These are phyloP conservation scores for Strix aluco DNA, from an alignment of 2,113 vertebrate genomes.

Conservation along the genomic window DNA sequence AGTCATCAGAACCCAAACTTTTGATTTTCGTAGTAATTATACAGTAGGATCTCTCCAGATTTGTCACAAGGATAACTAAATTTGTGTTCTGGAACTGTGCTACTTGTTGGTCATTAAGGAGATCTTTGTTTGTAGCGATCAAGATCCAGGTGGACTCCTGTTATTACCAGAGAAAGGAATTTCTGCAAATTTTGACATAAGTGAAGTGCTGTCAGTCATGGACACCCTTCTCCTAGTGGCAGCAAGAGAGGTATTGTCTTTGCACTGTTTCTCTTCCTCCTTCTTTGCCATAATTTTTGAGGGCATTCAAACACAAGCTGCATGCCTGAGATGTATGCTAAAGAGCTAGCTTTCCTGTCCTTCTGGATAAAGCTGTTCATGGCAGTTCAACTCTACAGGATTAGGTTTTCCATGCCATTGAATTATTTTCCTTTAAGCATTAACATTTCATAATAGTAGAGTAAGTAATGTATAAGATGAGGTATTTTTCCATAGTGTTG, in stretches of 20 bases:
- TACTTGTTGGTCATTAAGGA: neutral
- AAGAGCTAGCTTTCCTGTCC: neutral
- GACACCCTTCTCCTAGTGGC: slow-evolving; percentile 88
- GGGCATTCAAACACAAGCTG: neutral
- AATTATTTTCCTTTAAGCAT: neutral
- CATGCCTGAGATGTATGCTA: neutral
- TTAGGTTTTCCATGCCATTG: neutral
- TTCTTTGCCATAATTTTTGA: neutral
- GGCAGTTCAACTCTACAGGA: neutral
- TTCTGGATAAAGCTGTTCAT: neutral
- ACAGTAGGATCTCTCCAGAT: neutral
- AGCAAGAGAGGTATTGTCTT: slow-evolving; percentile 82
- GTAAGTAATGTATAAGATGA: neutral
- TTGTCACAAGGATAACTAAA: neutral
- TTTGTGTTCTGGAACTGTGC: neutral
- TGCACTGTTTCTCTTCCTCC: neutral
- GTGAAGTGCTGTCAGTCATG: slow-evolving; percentile 87
- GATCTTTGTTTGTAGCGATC: slow-evolving; percentile 77
- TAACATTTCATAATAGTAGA: neutral
- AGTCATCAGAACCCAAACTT: neutral
- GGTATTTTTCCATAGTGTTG: neutral
- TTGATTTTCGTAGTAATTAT: neutral
- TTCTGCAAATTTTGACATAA: slow-evolving; percentile 79
- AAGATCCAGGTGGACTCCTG: slow-evolving; percentile 91
- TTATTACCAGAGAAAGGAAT: slow-evolving; percentile 88